These are phyloP conservation scores for Diorhabda sublineata DNA, from an alignment of 1,140 invertebrate species.

Conservation along the genomic window DNA sequence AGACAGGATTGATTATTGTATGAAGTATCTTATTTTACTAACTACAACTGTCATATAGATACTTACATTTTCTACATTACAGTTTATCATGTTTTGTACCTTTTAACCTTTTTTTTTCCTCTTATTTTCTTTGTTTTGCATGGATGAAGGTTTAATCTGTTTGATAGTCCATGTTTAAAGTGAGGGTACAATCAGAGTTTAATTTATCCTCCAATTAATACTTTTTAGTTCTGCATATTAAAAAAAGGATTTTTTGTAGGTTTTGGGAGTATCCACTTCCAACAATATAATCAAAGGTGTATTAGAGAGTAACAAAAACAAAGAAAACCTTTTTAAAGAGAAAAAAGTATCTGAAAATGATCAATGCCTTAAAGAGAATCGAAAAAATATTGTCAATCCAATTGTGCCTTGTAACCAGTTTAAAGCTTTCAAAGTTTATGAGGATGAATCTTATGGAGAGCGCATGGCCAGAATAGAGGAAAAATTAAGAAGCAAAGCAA, in stretches of 20 bases:
- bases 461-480: conserved; percentile 42
- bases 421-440: conserved; percentile 67
- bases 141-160: no score
- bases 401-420: conserved; percentile 60
- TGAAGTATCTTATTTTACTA: no score
- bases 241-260: conserved; percentile 12
- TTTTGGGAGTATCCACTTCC: conserved; percentile 16
- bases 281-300: background rate
- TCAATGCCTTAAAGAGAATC: conserved; percentile 36
- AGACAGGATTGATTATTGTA: no score
- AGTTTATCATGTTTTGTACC: no score
- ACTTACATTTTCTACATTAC: no score
- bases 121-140: no score
- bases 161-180: no score
- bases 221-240: no score
- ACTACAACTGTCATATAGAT: no score
- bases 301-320: background rate
- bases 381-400: conserved; percentile 41
- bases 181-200: no score
- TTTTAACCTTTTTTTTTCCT: no score
- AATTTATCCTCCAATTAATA: no score
- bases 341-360: conserved; percentile 32
- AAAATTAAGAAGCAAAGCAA: conserved; percentile 33
- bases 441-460: conserved; percentile 58
- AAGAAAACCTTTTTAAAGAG: background rate